phyloP scores from a whole-genome alignment of 1,140 invertebrate genomes.

The Lysiphlebus fabarum region DNA sequence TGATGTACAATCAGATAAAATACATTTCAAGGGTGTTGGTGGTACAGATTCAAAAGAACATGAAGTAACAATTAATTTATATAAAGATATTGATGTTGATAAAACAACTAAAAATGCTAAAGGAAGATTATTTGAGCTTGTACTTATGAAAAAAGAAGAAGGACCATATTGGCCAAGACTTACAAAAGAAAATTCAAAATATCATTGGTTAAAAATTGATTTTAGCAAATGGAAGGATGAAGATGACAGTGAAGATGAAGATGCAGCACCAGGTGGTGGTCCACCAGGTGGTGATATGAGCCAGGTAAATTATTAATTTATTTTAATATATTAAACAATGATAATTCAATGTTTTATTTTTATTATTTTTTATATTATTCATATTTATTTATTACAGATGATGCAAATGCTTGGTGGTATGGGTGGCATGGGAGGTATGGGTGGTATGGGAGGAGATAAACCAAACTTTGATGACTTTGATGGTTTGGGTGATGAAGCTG shows the following conservation, averaged over 20 bases:
- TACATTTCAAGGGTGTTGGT: constrained; percentile 83
- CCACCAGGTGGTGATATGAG: constrained; percentile 30
- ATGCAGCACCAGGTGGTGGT: constrained; percentile 18
- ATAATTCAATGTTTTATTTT: too few species aligned
- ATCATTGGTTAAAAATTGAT: constrained; percentile 95
- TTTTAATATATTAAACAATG: constrained; percentile 14
- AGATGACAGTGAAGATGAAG: constrained; percentile 67
- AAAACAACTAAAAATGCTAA: constrained; percentile 65
- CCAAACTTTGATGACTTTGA: constrained; percentile 56
- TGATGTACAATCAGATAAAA: constrained; percentile 74
- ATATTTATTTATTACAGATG: constrained; percentile 52
- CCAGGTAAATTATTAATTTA: constrained; percentile 37
- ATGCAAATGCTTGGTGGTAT: constrained; percentile 49
- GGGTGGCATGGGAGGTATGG: constrained; percentile 61
- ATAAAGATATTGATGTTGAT: constrained; percentile 76
- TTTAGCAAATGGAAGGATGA: constrained; percentile 98
- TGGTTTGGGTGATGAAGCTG: constrained; percentile 40
- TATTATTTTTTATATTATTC: too few species aligned
- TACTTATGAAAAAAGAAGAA: constrained; percentile 64
- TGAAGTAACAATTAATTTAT: constrained; percentile 81
- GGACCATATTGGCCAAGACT: constrained; percentile 85
- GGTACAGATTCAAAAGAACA: constrained; percentile 82
- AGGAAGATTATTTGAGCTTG: constrained; percentile 60
- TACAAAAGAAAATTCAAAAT: constrained; percentile 83
- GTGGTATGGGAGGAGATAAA: constrained; percentile 49